These are phyloP conservation scores for Gymnobelideus leadbeateri DNA, from an alignment of 2,113 vertebrate genomes.

Conservation along the genomic window DNA sequence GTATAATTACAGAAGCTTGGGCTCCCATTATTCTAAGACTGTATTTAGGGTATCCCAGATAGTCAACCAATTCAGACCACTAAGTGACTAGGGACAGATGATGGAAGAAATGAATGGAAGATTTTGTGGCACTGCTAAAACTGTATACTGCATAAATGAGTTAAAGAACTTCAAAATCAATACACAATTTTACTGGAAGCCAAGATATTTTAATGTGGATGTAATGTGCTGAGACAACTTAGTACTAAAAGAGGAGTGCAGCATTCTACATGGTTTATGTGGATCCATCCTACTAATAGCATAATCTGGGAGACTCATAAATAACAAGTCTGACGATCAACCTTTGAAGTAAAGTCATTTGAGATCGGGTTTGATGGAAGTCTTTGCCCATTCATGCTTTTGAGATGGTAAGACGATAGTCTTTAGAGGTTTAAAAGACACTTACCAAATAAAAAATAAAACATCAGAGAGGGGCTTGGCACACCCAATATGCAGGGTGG, in stretches of 20 bases:
- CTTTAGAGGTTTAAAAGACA: conserved; percentile 27
- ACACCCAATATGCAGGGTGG: not conserved
- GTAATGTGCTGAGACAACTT: conserved; percentile 31
- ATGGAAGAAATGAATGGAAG: conserved; percentile 35
- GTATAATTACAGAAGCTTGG: conserved; percentile 11
- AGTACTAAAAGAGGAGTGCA: conserved; percentile 46
- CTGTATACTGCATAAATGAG: not conserved
- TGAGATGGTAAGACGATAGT: not conserved
- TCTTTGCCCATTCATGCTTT: conserved; percentile 23
- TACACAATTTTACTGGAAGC: conserved; percentile 19
- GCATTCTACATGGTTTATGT: conserved; percentile 18
- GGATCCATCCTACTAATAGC: conserved; percentile 21
- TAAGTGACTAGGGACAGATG: not conserved
- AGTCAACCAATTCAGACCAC: not conserved
- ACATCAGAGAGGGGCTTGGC: conserved; percentile 13
- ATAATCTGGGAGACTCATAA: conserved; percentile 24
- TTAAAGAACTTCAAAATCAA: conserved; percentile 48
- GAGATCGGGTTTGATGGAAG: conserved; percentile 36
- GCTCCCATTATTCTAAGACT: not conserved
- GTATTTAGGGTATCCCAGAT: conserved; percentile 37
- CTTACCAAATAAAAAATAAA: conserved; percentile 23
- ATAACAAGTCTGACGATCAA: not conserved
- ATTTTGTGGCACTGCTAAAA: conserved; percentile 7
- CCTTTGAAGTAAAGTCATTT: conserved; percentile 35
- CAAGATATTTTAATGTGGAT: not conserved